Base-by-base conservation (phyloP, 92 coral and sea anemone species). In the Umimayanthus chanpuru region DNA sequence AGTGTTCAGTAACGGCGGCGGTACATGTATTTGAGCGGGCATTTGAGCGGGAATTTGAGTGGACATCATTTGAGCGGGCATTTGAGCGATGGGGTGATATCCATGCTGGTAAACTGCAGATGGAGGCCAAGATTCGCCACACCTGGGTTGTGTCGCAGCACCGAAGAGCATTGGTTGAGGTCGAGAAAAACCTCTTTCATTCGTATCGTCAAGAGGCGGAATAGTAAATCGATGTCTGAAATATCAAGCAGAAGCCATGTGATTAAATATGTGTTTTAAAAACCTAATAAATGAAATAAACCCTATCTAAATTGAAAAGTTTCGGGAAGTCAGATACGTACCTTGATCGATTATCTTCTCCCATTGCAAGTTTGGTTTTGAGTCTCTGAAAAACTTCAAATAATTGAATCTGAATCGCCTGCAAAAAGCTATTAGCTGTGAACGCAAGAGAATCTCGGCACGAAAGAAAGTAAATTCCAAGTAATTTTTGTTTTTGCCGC, bases 201-300 rank as follows among this genome's bases (percentile, higher is more conserved):
- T 47, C 40, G 40, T 73, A 77, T 77, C 20, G 38, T 43, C 81
- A 21, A 29, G 65, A 77, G 66, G 81, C 81, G 65, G 81, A 77
- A 77, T 50, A 77, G 61, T 47, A 14, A 41, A 43, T 77, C 64
- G 38, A 77, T 47, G 23, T 77, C 64, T 77, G 66, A 77, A 77
- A 77, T 77, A 50, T 21, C 81, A 77, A 77, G 81, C 77, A 73
- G 43, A 32, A 73, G 77, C 77, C 77, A 73, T 73, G 77, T 73
- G 77, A 73, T 5, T 73, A 30, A 73, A 73, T 73, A n/a, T 73
- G 18, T 26, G 15, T 29, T n/a, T n/a, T n/a, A n/a, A 68, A 68
- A 68, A 20, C 28, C 74, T 68, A 68, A 68, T 68, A 68, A 20
- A 68, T 20, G 74, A 68, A 68, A 68, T 68, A 68, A 68, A 68